Base-by-base conservation (phyloP, 2,113 vertebrate species). In the Nycticorax nycticorax region DNA sequence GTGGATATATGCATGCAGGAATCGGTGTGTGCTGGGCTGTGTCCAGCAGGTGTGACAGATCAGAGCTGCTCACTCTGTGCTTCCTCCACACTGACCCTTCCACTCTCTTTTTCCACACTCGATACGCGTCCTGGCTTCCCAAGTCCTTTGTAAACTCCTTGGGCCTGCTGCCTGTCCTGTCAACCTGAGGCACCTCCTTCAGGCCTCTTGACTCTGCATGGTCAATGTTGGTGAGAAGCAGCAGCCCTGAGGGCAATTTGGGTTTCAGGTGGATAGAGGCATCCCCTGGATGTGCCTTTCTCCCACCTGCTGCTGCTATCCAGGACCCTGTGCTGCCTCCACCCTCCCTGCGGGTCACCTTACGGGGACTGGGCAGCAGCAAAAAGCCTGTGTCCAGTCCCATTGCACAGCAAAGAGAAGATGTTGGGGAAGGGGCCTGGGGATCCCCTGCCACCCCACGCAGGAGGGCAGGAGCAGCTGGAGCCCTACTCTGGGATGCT, bases 191-290 rank as follows among this genome's bases (percentile, higher is more conserved):
- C 47, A 43, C 3, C 17, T 85, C 43, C 59, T 81, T 33, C 19
- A 21, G 24, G 21, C 13, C 8, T 23, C 13, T 21, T 0, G 0
- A 2, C 20, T 22, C 76, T 20, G 6, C 24, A 3, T 24, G 35
- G 64, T 21, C 30, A 8, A 7, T 3, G 18, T 0, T 14, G 17
- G 57, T 30, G 41, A 55, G 22, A 41, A 41, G 33, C 4, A 69
- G 45, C 45, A 35, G 7, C 6, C 4, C 35, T 0, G 1, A 68
- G 55, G 43, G n/a, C 7, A 10, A 0, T 41, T 21, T 2, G 3
- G 47, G 52, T n/a, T 55, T 59, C 22, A 15, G 45, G 32, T 19
- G 45, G 66, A 71, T 55, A 69, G 19, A 77, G 35, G 14, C 17
- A 19, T 14, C 60, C 64, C 33, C 39, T 30, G 66, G 53, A 2